These are phyloP conservation scores for Penaeus japonicus DNA, from an alignment of 1,140 invertebrate species.

Conservation along the genomic window DNA sequence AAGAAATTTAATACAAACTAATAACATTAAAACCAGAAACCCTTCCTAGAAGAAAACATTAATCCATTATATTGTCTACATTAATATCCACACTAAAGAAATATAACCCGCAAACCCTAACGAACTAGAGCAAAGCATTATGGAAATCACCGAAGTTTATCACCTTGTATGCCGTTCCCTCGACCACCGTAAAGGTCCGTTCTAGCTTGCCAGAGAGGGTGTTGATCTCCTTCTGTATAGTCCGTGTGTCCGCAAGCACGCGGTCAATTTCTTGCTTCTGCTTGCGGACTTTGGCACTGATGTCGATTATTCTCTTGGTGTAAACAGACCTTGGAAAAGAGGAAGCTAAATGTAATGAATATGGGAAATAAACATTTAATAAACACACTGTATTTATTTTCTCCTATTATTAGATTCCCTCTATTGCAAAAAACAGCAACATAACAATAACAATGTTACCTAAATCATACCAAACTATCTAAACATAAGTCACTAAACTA, in stretches of 20 bases:
- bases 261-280: conserved; percentile 52
- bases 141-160: neutral
- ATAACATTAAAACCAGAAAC: neutral
- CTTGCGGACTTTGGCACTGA: conserved; percentile 53
- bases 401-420: too few species aligned
- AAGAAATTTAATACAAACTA: neutral
- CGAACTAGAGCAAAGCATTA: neutral
- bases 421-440: too few species aligned
- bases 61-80: too few species aligned
- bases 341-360: too few species aligned
- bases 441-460: neutral
- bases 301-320: conserved; percentile 56
- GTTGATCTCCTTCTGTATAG: conserved; percentile 57
- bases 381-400: neutral
- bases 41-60: too few species aligned
- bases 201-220: conserved; percentile 52
- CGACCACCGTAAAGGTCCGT: conserved; percentile 55
- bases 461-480: neutral
- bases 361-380: neutral
- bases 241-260: conserved; percentile 36
- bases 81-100: too few species aligned
- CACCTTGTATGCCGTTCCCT: conserved; percentile 53
- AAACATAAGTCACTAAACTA: neutral
- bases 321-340: conserved; percentile 50
- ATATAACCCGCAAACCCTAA: neutral